Evolutionary conservation across 2,113 vertebrate genomes (phyloP), one percentile per base, ranked within the genome.

Genomic region (Charina bottae): DNA sequence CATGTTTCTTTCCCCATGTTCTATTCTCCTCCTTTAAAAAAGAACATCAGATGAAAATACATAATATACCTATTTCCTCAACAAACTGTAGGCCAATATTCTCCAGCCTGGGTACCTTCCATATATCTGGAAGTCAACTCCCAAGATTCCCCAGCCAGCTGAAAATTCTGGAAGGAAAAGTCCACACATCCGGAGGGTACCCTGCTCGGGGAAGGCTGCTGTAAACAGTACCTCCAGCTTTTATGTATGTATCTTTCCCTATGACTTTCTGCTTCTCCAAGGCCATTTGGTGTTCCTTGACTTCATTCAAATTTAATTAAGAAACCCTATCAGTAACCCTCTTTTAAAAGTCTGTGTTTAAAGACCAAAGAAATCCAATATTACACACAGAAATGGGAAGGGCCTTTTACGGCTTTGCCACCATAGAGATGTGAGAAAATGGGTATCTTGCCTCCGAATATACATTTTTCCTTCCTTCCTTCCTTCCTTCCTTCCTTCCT

Each of bases 401-500:
- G 9, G n/a, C 12, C 49, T 72, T 19, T 37, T 90, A 85, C 49
- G 86, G 33, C 33, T 58, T 33, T 58, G 28, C 28, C 59, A 62
- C 28, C 28, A 33, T 23, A 26, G 7, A n/a, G 68, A 49, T 28
- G 53, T 83, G 19, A 87, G 55, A 33, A 83, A 92, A 86, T 17
- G 62, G 6, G 42, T 7, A 64, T 23, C 0, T 55, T 92, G 90
- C 64, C 88, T 90, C 56, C 64, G 46, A 88, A 78, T 84, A 15
- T 49, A 26, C 93, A 95, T 94, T 95, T 37, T 0, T n/a, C n/a
- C 1, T 23, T 94, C 62, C 90, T 49, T 88, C 90, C 28, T 55
- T 26, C 24, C 26, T 92, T 46, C n/a, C n/a, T n/a, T n/a, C n/a
- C n/a, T n/a, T n/a, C n/a, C n/a, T n/a, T n/a, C n/a, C n/a, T n/a